Evolutionary conservation across 2,888 invertebrate species (phyloP), one percentile per base, ranked within the genome.

Genomic region (Nymphalis c-album): DNA sequence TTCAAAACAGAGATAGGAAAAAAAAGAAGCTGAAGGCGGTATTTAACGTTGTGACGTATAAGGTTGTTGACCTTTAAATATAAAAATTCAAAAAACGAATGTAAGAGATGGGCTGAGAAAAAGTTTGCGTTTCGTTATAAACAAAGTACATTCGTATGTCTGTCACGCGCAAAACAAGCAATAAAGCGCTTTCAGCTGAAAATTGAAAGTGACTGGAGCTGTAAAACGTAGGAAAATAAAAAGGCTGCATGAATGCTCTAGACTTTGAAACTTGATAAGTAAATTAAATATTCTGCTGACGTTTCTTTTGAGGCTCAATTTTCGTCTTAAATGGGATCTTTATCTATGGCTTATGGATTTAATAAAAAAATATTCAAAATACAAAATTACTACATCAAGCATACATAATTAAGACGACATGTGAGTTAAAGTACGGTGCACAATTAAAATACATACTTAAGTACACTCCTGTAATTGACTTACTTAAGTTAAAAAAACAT

Each of bases 191-290:
- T 85, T 85, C 82, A 76, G 84, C 80, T 85, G 86, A 82, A 90
- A 90, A 91, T 90, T 90, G 90, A 91, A 91, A 91, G 91, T 89
- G 89, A 85, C 86, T 90, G 85, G 78, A 82, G 88, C 80, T 86
- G 87, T 90, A 88, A 90, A 90, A 88, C 87, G 67, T 70, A 67
- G 59, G 60, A 59, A 46, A 60, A 67, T 67, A 70, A 66, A 70
- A 60, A 20, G 60, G 58, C n/a, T 63, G 55, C 40, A 55, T 31
- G 50, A 46, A 47, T 7, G 6, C 60, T 60, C 22, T 58, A 53
- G 18, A 55, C 40, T 57, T 13, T 18, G 57, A 57, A 57, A 57
- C 13, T 53, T 26, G n/a, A 18, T 17, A 48, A 48, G 40, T 40
- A 57, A 57, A 18, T 57, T 57, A 40, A 26, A 53, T 35, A 40